Evolutionary conservation across 2,888 invertebrate species (phyloP).

Genomic region (Caradrina clavipalpis): DNA sequence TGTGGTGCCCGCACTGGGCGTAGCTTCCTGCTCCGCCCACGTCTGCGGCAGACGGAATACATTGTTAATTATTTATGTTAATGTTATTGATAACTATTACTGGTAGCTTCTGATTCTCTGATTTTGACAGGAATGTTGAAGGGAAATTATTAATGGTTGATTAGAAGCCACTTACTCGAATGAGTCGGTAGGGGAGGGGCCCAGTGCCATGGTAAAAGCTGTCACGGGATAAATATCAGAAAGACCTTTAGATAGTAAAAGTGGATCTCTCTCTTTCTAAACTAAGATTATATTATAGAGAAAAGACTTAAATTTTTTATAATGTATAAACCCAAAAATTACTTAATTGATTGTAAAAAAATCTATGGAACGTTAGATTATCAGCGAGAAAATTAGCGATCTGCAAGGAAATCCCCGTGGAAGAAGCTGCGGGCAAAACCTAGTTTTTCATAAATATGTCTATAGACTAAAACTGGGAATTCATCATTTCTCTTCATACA

Average conservation of each 20-base stretch:
- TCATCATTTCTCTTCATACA: background rate
- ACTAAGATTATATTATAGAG: too few relatives aligned
- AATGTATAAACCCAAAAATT: too few relatives aligned
- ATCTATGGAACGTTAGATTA: too few relatives aligned
- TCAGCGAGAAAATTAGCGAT: too few relatives aligned
- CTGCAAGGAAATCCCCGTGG: too few relatives aligned
- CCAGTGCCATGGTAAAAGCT: background rate
- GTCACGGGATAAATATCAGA: conserved; percentile 15
- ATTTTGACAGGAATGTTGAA: conserved; percentile 53
- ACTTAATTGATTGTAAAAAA: too few relatives aligned
- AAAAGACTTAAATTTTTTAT: too few relatives aligned
- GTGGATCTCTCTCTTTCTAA: background rate
- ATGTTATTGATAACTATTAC: conserved; percentile 61
- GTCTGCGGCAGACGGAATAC: conserved; percentile 57
- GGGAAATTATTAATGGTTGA: conserved; percentile 39
- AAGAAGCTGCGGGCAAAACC: too few relatives aligned
- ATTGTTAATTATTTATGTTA: conserved; percentile 67
- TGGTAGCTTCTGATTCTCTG: conserved; percentile 49
- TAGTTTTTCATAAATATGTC: too few relatives aligned
- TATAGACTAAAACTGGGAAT: too few relatives aligned
- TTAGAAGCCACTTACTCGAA: conserved; percentile 13
- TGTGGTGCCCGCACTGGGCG: conserved; percentile 47
- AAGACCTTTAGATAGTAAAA: conserved; percentile 1
- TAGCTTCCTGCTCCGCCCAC: conserved; percentile 65
- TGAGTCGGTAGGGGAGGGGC: conserved; percentile 9